phyloP scores from a whole-genome alignment of 1,140 invertebrate genomes.

The Lepeophtheirus salmonis region DNA sequence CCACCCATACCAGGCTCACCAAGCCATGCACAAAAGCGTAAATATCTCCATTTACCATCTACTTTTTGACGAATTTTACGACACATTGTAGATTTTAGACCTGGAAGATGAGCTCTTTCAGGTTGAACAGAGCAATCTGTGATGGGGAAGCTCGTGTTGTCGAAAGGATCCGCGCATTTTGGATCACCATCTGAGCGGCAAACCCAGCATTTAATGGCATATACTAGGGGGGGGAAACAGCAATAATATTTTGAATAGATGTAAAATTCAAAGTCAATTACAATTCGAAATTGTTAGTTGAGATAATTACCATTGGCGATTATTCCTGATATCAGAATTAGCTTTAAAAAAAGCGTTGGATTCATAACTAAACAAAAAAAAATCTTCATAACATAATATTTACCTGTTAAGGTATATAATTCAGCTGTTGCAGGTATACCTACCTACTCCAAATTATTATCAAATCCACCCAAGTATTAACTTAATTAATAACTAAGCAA shows the following conservation, averaged over 20 bases:
- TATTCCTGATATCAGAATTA: too few relatives aligned
- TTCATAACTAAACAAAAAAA: too few relatives aligned
- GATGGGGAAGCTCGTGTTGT: slow-evolving; percentile 66
- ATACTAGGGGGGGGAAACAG: slow-evolving; percentile 39
- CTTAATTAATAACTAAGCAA: too few relatives aligned
- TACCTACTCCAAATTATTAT: too few relatives aligned
- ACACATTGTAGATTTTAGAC: slow-evolving; percentile 59
- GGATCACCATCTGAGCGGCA: slow-evolving; percentile 71
- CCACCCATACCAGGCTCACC: slow-evolving; percentile 71
- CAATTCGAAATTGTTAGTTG: too few relatives aligned
- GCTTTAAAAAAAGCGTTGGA: too few relatives aligned
- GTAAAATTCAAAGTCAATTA: too few relatives aligned
- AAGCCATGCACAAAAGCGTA: slow-evolving; percentile 66
- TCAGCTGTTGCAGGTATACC: too few relatives aligned
- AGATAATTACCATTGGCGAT: too few relatives aligned
- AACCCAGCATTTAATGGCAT: slow-evolving; percentile 70
- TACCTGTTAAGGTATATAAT: too few relatives aligned
- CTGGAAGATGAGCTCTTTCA: slow-evolving; percentile 43
- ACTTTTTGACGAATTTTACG: slow-evolving; percentile 84
- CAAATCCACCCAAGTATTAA: too few relatives aligned
- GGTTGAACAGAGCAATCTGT: slow-evolving; percentile 53
- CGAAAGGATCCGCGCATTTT: slow-evolving; percentile 78
- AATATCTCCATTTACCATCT: slow-evolving; percentile 71
- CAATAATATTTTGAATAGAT: slow-evolving; percentile 21
- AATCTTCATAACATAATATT: too few relatives aligned